A percentile compares a stretch with the other conserved stretches of the same genome.
Conservation (phyloP, 2,113 vertebrate species). For the Corythoichthys intestinalis region DNA sequence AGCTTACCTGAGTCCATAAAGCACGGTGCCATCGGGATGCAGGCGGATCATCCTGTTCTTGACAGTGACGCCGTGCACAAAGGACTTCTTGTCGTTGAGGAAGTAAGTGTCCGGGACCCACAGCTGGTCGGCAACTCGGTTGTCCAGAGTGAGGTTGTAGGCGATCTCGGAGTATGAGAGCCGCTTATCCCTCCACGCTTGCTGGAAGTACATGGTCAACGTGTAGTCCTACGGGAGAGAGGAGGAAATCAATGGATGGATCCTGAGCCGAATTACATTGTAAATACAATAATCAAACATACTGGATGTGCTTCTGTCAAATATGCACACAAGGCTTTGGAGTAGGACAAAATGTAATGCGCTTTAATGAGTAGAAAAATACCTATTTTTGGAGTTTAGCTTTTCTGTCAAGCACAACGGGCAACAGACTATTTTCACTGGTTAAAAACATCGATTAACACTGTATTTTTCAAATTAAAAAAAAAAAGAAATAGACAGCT, state of each 20-base stretch:
- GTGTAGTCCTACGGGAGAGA: constrained; percentile 88
- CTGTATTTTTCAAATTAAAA: too few species aligned
- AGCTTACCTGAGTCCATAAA: constrained; percentile 94
- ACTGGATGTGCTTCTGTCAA: neutral
- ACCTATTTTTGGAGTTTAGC: neutral
- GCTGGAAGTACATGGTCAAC: constrained; percentile 99
- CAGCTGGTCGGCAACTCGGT: constrained; percentile 95
- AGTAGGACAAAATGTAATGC: neutral
- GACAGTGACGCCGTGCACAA: constrained; percentile 96
- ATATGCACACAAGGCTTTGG: neutral
- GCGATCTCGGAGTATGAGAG: constrained; percentile 97
- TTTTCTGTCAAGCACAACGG: neutral
- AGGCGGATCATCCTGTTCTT: constrained; percentile 99
- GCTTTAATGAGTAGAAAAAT: neutral
- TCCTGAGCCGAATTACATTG: constrained; percentile 8
- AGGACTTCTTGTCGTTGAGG: constrained; percentile 99
- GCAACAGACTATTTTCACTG: neutral
- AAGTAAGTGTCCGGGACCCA: constrained; percentile 99
- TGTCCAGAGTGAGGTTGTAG: constrained; percentile 97
- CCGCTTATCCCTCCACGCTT: constrained; percentile 96
- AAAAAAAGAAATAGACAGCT: too few species aligned
- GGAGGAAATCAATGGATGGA: constrained; percentile 6
- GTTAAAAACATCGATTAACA: neutral
- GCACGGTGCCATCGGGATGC: constrained; percentile 94
- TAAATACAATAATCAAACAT: constrained; percentile 1